Conservation (phyloP, 2,113 vertebrate species). For the Labrus mixtus region DNA sequence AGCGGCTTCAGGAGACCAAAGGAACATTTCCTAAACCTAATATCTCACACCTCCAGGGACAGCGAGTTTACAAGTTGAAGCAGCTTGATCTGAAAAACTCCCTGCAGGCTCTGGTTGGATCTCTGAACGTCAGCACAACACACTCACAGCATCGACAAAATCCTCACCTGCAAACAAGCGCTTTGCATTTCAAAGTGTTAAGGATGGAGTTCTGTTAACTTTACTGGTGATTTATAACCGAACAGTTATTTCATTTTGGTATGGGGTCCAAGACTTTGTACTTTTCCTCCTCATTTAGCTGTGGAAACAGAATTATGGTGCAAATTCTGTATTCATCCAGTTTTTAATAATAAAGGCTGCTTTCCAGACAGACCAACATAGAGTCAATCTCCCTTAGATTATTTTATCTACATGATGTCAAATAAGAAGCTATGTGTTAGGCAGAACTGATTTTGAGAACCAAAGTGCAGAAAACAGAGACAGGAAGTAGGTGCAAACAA, state of each 20-base stretch:
- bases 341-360: not conserved
- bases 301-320: not conserved
- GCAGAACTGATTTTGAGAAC: no score
- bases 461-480: no score
- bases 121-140: conserved; percentile 28
- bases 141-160: conserved; percentile 8
- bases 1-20: conserved; percentile 46
- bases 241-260: not conserved
- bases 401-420: no score
- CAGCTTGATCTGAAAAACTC: conserved; percentile 44
- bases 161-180: conserved; percentile 8
- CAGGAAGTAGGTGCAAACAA: no score
- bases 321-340: not conserved
- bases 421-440: no score
- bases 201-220: not conserved
- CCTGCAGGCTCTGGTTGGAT: conserved; percentile 34
- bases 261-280: no score
- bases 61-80: conserved; percentile 54
- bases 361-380: not conserved
- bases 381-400: no score
- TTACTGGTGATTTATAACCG: not conserved
- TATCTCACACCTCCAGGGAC: conserved; percentile 49
- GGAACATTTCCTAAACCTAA: conserved; percentile 53
- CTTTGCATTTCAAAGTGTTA: conserved; percentile 24
- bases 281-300: not conserved